Evolutionary conservation across 1,140 invertebrate species (phyloP).

Genomic region (Melanaphis sacchari): DNA sequence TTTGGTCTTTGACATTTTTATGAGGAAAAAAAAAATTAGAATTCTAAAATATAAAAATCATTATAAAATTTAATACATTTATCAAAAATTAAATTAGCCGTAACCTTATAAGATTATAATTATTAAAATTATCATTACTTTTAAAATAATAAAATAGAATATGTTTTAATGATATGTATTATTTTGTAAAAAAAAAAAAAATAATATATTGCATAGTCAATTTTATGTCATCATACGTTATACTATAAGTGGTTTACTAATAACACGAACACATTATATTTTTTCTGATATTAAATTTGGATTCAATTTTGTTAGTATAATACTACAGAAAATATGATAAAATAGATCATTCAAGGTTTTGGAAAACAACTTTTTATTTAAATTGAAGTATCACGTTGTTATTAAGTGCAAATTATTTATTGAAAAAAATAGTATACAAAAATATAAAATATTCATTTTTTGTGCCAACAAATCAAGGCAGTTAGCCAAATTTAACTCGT

Average conservation of each 20-base stretch:
- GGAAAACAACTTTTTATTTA: neutral
- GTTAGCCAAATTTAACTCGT: conserved; percentile 3
- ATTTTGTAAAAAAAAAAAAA: neutral
- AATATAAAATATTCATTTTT: neutral
- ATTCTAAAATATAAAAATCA: too few species aligned
- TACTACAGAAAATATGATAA: neutral
- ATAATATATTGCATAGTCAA: neutral
- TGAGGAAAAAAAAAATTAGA: neutral
- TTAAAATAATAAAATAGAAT: neutral
- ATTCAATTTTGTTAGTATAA: neutral
- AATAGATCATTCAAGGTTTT: neutral
- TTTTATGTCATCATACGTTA: neutral
- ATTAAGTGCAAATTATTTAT: conserved; percentile 30
- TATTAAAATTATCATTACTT: neutral
- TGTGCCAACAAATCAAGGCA: conserved; percentile 31
- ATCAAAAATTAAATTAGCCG: neutral
- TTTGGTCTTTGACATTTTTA: neutral
- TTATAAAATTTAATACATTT: neutral
- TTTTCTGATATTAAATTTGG: rapidly evolving
- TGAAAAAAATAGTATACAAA: neutral
- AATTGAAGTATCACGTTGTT: neutral
- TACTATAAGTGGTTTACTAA: too few species aligned
- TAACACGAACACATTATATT: neutral
- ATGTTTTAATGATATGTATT: neutral
- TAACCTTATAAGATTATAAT: neutral